Evolutionary conservation across 2,797 vertebrate species (phyloP), one percentile per base, ranked within the genome.

Genomic region (Sus cebifrons): DNA sequence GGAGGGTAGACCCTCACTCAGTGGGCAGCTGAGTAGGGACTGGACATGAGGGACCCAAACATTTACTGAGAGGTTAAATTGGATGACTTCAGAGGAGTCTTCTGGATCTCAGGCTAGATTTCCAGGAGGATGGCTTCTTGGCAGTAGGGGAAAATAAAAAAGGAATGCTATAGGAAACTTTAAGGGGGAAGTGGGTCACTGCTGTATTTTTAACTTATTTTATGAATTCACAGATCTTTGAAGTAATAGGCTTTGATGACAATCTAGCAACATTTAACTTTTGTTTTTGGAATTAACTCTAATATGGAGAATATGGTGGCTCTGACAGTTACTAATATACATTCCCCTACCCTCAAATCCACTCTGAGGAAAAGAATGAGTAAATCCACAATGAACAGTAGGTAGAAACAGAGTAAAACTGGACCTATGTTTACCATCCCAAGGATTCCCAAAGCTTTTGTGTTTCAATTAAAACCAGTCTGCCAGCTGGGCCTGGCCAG

Each of bases 401-500:
- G 62, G 21, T 29, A 60, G 62, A 97, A 78, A 91, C 3, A 68
- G 75, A 88, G 40, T 54, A 0, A 62, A 9, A 90, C 21, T 77
- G 5, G 60, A 25, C 6, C 64, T 62, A 9, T 83, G 27, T 29
- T 77, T 75, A 70, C 81, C 6, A 65, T 81, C 82, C 75, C 75
- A 89, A 27, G 0, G 0, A 88, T n/a, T 68, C 83, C 36, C 54
- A 97, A 92, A 97, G 70, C 73, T 97, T 97, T 95, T 92, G 15
- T 89, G 86, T 95, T 97, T 84, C 58, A 83, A 23, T 56, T 75
- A 96, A 94, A 97, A 25, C 23, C 70, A 95, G 64, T 29, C 89
- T 96, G 18, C 29, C 88, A 96, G 16, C 68, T 70, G 54, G 64
- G 2, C 14, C 68, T 23, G 92, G n/a, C 52, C 89, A 70, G 44